These are phyloP conservation scores for Pipistrellus kuhlii DNA, from an alignment of 2,797 vertebrate genomes.

Conservation along the genomic window DNA sequence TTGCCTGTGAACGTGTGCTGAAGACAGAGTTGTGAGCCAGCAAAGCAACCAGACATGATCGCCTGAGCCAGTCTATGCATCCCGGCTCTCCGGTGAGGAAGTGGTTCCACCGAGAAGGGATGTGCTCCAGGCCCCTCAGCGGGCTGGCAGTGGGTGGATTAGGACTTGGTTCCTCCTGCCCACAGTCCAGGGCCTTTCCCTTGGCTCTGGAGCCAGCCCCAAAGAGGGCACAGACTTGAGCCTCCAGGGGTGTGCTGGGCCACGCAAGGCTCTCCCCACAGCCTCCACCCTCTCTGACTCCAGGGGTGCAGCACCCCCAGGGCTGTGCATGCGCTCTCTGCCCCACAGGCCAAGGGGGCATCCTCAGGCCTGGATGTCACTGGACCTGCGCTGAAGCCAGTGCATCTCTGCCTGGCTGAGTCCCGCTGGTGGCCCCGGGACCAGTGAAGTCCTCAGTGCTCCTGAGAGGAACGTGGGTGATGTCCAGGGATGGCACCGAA, in stretches of 20 bases:
- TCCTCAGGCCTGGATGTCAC: background rate
- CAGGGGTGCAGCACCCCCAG: too few relatives aligned
- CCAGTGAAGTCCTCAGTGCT: background rate
- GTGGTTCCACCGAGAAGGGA: background rate
- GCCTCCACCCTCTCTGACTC: background rate
- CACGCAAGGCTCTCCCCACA: background rate
- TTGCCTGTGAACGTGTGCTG: background rate
- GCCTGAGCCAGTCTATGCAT: background rate
- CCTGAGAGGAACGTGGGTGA: accelerated
- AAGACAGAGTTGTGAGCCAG: background rate
- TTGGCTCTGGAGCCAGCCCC: background rate
- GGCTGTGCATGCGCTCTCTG: background rate
- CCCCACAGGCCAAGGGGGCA: background rate
- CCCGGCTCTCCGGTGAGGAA: background rate
- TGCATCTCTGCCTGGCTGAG: background rate
- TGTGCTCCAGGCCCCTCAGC: background rate
- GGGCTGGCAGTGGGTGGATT: background rate
- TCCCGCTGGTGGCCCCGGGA: accelerated
- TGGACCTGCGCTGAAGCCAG: background rate
- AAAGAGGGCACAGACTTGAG: background rate
- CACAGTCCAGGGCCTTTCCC: background rate
- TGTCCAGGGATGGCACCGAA: background rate
- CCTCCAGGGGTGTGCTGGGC: background rate
- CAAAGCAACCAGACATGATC: background rate
- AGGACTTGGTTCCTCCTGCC: background rate